phyloP scores from a whole-genome alignment of 1,140 invertebrate genomes.

The Phenacoccus solenopsis region DNA sequence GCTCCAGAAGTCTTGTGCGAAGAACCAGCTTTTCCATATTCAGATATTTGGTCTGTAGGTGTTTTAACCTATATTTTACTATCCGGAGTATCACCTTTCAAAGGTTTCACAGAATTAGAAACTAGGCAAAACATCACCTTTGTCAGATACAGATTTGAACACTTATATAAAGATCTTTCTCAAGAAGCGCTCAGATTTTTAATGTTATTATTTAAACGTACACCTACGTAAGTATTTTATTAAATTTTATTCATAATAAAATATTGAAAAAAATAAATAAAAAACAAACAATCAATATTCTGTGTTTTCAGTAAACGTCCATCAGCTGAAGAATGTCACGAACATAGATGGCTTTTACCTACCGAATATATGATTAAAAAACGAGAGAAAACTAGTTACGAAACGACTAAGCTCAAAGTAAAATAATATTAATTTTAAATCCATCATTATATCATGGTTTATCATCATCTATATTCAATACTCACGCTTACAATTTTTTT shows the following conservation, averaged over 20 bases:
- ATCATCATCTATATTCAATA: not conserved
- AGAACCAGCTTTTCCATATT: conserved; percentile 69
- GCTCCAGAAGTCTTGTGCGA: conserved; percentile 87
- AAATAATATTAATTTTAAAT: too few species aligned
- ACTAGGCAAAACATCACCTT: conserved; percentile 83
- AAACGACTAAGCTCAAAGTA: conserved; percentile 66
- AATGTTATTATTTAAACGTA: conserved; percentile 86
- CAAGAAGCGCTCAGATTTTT: conserved; percentile 89
- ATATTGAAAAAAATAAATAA: conserved; percentile 20
- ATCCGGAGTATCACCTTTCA: conserved; percentile 86
- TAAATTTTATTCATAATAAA: not conserved
- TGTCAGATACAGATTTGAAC: conserved; percentile 86
- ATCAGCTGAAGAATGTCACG: conserved; percentile 81
- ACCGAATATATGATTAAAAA: conserved; percentile 88
- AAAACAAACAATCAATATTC: conserved; percentile 13
- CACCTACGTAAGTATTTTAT: conserved; percentile 59
- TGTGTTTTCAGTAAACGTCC: conserved; percentile 75
- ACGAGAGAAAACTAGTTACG: conserved; percentile 72
- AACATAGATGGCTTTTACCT: conserved; percentile 86
- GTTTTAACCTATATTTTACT: conserved; percentile 87
- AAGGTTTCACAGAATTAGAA: conserved; percentile 64
- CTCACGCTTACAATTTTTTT: not conserved
- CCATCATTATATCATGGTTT: not conserved
- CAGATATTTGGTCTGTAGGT: conserved; percentile 93
- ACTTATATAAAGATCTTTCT: conserved; percentile 86